phyloP scores from a whole-genome alignment of 2,888 invertebrate species.

The Cylindroiulus punctatus region DNA sequence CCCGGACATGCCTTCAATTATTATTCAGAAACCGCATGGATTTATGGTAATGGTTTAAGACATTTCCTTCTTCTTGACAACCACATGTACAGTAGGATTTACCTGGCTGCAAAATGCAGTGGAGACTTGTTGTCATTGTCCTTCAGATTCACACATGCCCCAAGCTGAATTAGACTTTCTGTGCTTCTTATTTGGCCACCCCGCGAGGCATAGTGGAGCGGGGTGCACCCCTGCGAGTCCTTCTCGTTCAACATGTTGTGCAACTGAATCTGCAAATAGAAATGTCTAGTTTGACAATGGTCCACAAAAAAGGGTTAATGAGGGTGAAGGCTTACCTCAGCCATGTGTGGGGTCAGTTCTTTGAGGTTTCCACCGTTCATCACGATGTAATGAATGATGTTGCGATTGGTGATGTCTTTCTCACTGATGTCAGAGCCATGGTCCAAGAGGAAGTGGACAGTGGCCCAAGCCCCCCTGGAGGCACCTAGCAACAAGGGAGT shows the following conservation, averaged over 20 bases:
- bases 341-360: slow-evolving; percentile 72
- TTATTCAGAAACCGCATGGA: too few relatives aligned
- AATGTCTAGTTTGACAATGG: neutral
- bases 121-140: slow-evolving; percentile 90
- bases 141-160: slow-evolving; percentile 84
- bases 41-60: too few relatives aligned
- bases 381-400: slow-evolving; percentile 85
- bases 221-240: slow-evolving; percentile 84
- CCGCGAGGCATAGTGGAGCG: slow-evolving; percentile 87
- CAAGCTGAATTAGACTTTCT: slow-evolving; percentile 80
- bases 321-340: slow-evolving; percentile 48
- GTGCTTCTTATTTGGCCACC: slow-evolving; percentile 82
- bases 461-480: slow-evolving; percentile 82
- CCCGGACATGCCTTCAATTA: too few relatives aligned
- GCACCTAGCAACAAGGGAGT: slow-evolving; percentile 85
- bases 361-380: slow-evolving; percentile 84
- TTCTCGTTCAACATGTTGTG: slow-evolving; percentile 75
- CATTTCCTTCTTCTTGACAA: neutral
- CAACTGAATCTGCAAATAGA: slow-evolving; percentile 52
- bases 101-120: slow-evolving; percentile 88
- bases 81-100: slow-evolving; percentile 59
- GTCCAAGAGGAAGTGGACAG: slow-evolving; percentile 77
- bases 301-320: neutral
- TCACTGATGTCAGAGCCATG: slow-evolving; percentile 80
- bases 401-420: slow-evolving; percentile 81